Evolutionary conservation across 2,888 invertebrate species (phyloP).

Genomic region (Drymonia ruficornis): DNA sequence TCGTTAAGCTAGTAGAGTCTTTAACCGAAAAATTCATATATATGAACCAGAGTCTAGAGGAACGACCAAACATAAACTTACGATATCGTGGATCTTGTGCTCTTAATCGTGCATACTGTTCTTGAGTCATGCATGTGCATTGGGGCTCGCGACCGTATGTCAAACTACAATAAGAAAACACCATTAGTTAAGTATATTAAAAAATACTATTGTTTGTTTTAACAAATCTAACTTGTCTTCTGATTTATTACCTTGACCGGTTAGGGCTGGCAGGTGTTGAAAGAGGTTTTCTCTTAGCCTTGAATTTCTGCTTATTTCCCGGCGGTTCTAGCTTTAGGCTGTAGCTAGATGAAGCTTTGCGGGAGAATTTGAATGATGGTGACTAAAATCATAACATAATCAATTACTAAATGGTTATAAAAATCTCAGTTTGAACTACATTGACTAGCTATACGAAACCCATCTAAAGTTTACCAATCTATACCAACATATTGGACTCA

Average conservation of each 20-base stretch:
- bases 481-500: no score
- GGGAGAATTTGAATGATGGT: slow-evolving; percentile 98
- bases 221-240: background rate
- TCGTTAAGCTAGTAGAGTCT: no score
- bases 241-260: slow-evolving; percentile 81
- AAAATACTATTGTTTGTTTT: slow-evolving; percentile 4
- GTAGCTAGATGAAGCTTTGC: slow-evolving; percentile 98
- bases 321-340: slow-evolving; percentile 97
- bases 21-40: no score
- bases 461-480: no score
- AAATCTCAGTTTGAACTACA: no score
- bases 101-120: slow-evolving; percentile 94
- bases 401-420: slow-evolving; percentile 11
- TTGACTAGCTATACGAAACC: no score
- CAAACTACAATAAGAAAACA: slow-evolving; percentile 53
- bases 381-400: slow-evolving; percentile 88
- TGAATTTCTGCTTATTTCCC: slow-evolving; percentile 93
- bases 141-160: slow-evolving; percentile 91
- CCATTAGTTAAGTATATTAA: background rate
- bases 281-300: slow-evolving; percentile 94
- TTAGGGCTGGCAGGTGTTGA: slow-evolving; percentile 98
- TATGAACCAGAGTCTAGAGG: background rate
- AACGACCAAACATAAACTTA: slow-evolving; percentile 54
- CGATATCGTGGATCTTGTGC: slow-evolving; percentile 93
- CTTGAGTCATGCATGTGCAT: slow-evolving; percentile 97